Evolutionary conservation across 2,113 vertebrate species (phyloP).

Genomic region (Mungos mungo): DNA sequence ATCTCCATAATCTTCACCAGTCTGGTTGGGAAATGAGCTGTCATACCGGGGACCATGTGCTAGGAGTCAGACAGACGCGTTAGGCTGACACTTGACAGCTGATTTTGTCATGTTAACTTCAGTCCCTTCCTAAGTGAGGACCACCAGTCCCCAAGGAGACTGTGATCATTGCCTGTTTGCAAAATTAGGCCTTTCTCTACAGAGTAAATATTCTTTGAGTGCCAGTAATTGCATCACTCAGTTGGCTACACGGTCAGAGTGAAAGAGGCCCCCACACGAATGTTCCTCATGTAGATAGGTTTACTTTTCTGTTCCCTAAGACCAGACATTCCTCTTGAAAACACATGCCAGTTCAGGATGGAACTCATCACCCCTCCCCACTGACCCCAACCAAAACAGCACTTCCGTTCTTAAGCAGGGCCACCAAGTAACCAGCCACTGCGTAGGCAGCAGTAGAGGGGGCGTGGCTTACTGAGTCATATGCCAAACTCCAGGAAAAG

Average conservation of each 20-base stretch:
- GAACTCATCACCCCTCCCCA: not conserved
- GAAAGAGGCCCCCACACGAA: not conserved
- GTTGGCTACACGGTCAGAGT: not conserved
- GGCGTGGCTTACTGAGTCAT: not conserved
- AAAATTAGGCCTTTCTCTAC: constrained; percentile 50
- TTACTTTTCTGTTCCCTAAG: not conserved
- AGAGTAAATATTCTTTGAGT: not conserved
- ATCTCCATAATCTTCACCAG: not conserved
- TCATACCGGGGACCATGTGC: not conserved
- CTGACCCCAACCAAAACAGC: not conserved
- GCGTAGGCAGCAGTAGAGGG: not conserved
- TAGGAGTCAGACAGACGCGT: not conserved
- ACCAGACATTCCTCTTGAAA: not conserved
- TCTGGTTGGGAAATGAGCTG: not conserved
- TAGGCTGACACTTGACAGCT: constrained; percentile 6
- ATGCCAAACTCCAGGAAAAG: not conserved
- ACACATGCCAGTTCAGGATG: not conserved
- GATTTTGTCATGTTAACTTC: constrained; percentile 39
- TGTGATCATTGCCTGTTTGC: not conserved
- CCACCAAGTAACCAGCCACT: not conserved
- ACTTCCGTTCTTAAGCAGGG: not conserved
- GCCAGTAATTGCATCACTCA: not conserved
- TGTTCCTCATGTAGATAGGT: not conserved
- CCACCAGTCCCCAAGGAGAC: not conserved
- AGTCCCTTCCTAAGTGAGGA: constrained; percentile 10